phyloP scores from a whole-genome alignment of 2,113 vertebrate genomes.

The Pterocles orientalis region DNA sequence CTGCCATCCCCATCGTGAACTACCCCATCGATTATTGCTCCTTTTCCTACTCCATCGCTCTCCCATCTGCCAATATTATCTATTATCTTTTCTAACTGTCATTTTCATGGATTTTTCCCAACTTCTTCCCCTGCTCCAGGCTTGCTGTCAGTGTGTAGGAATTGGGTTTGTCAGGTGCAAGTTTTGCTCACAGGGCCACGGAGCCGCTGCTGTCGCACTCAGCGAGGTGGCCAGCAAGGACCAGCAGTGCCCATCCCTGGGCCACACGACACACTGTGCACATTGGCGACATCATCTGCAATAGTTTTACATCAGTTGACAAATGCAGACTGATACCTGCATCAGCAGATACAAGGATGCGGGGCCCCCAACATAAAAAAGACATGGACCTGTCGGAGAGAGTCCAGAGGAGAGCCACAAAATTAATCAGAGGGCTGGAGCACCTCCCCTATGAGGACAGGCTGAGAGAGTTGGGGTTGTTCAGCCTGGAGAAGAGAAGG shows the following conservation, averaged over 20 bases:
- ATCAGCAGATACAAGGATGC: background rate
- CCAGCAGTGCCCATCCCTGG: background rate
- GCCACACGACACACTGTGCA: fast-evolving
- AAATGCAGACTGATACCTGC: background rate
- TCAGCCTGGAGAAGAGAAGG: too few species aligned
- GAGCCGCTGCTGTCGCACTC: background rate
- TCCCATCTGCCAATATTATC: background rate
- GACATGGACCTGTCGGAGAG: too few species aligned
- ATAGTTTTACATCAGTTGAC: background rate
- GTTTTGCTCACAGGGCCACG: fast-evolving
- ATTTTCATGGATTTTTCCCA: background rate
- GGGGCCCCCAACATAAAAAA: too few species aligned
- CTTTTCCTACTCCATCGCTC: background rate
- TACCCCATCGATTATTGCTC: background rate
- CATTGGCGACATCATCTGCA: background rate
- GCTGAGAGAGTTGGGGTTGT: too few species aligned
- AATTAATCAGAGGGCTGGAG: too few species aligned
- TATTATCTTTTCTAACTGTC: background rate
- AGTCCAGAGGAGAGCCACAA: too few species aligned
- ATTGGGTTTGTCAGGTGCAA: background rate
- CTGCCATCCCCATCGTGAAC: background rate
- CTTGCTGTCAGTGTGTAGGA: background rate
- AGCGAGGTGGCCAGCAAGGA: fast-evolving
- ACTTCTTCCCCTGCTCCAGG: background rate
- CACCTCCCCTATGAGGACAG: too few species aligned